These are phyloP conservation scores for Hydrotaea diabolus DNA, from an alignment of 2,888 invertebrate species.

Conservation along the genomic window DNA sequence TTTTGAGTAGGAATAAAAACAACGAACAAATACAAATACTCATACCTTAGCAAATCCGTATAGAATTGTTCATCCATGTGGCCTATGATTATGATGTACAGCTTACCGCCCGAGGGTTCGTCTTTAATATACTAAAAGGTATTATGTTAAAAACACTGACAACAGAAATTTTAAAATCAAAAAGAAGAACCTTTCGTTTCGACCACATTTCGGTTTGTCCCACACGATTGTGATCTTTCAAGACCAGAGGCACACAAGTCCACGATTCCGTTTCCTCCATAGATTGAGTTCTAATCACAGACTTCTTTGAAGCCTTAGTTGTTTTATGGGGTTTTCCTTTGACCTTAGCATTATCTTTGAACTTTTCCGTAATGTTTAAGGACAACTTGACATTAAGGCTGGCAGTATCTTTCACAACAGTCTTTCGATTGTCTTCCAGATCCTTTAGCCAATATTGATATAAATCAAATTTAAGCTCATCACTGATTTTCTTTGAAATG, in stretches of 20 bases:
- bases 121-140: slow-evolving; percentile 72
- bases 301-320: neutral
- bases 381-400: neutral
- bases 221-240: slow-evolving; percentile 71
- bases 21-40: slow-evolving; percentile 6
- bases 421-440: neutral
- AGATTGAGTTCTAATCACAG: neutral
- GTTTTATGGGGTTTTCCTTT: neutral
- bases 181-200: slow-evolving; percentile 69
- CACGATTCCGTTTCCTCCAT: neutral
- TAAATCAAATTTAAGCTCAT: slow-evolving; percentile 66
- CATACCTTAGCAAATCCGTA: slow-evolving; percentile 70
- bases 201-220: slow-evolving; percentile 67
- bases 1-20: slow-evolving; percentile 15
- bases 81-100: slow-evolving; percentile 73
- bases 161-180: neutral
- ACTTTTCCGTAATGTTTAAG: neutral
- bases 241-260: slow-evolving; percentile 15
- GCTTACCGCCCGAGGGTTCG: slow-evolving; percentile 68
- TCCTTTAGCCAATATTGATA: slow-evolving; percentile 65
- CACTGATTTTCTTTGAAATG: slow-evolving; percentile 46
- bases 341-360: slow-evolving; percentile 28
- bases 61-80: slow-evolving; percentile 69
- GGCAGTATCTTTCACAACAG: neutral
- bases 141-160: neutral